Conservation (phyloP, 1,140 invertebrate species). For the Hyphantria cunea region DNA sequence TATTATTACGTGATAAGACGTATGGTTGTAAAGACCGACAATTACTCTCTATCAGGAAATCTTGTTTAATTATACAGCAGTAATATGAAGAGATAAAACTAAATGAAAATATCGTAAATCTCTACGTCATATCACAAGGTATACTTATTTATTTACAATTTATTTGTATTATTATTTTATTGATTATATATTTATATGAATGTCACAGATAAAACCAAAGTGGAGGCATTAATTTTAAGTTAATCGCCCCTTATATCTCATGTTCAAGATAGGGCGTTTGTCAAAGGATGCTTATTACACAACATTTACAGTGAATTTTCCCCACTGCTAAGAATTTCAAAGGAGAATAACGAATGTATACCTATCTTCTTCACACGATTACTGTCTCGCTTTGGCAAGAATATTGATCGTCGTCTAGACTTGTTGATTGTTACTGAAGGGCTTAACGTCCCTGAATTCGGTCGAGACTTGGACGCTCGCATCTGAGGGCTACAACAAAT, state of each 20-base stretch:
- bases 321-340: constrained; percentile 32
- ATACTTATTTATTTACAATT: too few relatives aligned
- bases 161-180: too few relatives aligned
- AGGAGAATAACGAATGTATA: constrained; percentile 40
- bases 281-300: constrained; percentile 22
- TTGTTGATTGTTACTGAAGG: constrained; percentile 65
- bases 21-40: neutral
- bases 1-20: neutral
- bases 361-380: constrained; percentile 49
- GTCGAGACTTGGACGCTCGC: constrained; percentile 38
- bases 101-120: too few relatives aligned
- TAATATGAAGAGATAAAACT: too few relatives aligned
- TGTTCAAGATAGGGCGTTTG: too few relatives aligned
- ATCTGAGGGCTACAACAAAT: constrained; percentile 33
- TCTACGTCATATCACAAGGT: too few relatives aligned
- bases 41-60: too few relatives aligned
- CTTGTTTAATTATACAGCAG: too few relatives aligned
- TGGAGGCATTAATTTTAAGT: too few relatives aligned
- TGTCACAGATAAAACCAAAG: too few relatives aligned
- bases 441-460: constrained; percentile 48
- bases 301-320: constrained; percentile 18
- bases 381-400: constrained; percentile 51
- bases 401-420: constrained; percentile 79
- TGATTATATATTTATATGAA: too few relatives aligned
- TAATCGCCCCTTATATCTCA: too few relatives aligned